Conservation (phyloP, 2,113 vertebrate genomes). For the Mobula hypostoma region DNA sequence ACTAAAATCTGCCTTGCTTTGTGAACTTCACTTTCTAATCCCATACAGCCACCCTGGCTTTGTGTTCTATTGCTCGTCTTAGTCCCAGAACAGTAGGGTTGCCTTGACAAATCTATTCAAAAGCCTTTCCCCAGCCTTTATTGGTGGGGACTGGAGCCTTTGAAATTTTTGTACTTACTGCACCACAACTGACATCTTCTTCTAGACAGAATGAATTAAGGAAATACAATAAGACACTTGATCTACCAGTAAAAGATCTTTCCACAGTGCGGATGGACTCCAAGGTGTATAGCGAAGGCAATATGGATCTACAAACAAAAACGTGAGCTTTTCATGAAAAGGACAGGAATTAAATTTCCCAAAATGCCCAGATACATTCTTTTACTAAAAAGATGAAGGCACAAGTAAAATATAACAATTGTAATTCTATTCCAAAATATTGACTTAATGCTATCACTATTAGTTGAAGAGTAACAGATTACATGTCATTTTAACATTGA, state of each 20-base stretch:
- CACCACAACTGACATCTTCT: constrained; percentile 96
- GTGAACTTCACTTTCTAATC: constrained; percentile 82
- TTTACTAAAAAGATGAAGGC: neutral
- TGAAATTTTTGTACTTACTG: constrained; percentile 78
- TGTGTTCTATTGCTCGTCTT: constrained; percentile 78
- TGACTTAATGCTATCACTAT: constrained; percentile 5
- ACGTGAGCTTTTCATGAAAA: constrained; percentile 73
- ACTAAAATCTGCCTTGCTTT: constrained; percentile 78
- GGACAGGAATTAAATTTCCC: constrained; percentile 56
- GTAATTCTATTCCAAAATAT: constrained; percentile 51
- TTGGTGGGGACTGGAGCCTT: constrained; percentile 79
- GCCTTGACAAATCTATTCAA: constrained; percentile 98
- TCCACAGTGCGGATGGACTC: constrained; percentile 66
- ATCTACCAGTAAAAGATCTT: constrained; percentile 92
- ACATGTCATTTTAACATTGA: constrained; percentile 32
- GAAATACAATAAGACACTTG: constrained; percentile 96
- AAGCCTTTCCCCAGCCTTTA: constrained; percentile 71
- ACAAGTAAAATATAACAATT: constrained; percentile 50
- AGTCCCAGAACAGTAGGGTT: constrained; percentile 83
- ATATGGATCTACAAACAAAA: constrained; percentile 77
- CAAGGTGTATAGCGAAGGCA: constrained; percentile 73
- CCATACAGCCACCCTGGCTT: constrained; percentile 80
- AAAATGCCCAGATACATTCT: constrained; percentile 51
- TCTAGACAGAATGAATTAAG: constrained; percentile 98
- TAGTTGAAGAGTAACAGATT: constrained; percentile 39